Conservation (phyloP, 1,140 invertebrate species). For the Lordiphosa stackelbergi region DNA sequence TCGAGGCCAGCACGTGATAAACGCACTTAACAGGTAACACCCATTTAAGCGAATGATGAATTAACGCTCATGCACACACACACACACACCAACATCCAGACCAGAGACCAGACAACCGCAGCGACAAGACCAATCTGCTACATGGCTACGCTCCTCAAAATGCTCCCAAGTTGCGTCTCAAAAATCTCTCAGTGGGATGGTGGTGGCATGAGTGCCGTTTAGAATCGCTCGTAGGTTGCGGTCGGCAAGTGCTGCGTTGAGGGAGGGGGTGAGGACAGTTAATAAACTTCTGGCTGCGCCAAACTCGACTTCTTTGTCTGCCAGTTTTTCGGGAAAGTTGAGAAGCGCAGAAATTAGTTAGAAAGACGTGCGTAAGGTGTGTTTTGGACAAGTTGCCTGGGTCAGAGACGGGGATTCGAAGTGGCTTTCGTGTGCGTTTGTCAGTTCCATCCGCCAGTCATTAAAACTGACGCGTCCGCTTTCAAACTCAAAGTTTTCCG, state of each 20-base stretch:
- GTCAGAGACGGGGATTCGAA: neutral
- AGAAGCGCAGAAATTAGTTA: slow-evolving; percentile 46
- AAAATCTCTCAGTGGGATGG: slow-evolving; percentile 1
- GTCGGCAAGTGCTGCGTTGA: neutral
- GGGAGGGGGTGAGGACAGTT: neutral
- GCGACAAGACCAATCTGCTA: slow-evolving; percentile 11
- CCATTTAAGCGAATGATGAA: slow-evolving; percentile 59
- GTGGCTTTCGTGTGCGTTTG: slow-evolving; percentile 6
- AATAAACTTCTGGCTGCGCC: slow-evolving; percentile 40
- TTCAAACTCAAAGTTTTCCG: neutral
- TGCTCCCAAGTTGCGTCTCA: slow-evolving; percentile 1
- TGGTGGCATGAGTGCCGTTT: slow-evolving; percentile 41
- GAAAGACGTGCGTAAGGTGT: slow-evolving; percentile 54
- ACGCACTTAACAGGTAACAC: slow-evolving; percentile 60
- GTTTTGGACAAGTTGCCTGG: slow-evolving; percentile 24
- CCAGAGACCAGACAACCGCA: slow-evolving; percentile 1
- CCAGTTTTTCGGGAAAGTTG: slow-evolving; percentile 25
- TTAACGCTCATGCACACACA: slow-evolving; percentile 16
- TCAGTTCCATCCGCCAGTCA: slow-evolving; percentile 11
- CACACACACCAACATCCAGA: neutral
- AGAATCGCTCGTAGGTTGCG: slow-evolving; percentile 24
- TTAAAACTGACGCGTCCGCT: slow-evolving; percentile 7
- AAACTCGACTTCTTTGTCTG: slow-evolving; percentile 14
- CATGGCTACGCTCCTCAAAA: slow-evolving; percentile 14
- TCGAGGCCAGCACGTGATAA: slow-evolving; percentile 48